Conservation (phyloP, 1,140 invertebrate species). For the Drosophila ercepeae region DNA sequence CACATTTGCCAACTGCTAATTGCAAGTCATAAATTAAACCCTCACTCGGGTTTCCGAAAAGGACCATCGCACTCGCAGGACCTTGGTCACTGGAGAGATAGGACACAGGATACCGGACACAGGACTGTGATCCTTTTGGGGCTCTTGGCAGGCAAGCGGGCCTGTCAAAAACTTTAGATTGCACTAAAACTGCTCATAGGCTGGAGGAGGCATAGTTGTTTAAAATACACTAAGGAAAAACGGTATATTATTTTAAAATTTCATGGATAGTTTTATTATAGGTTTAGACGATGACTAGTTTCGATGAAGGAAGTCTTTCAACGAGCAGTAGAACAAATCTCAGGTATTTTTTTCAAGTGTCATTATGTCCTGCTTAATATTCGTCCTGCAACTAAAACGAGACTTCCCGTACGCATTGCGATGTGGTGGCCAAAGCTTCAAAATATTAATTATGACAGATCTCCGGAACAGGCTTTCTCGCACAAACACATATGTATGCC, state of each 20-base stretch:
- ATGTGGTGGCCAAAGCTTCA: constrained; percentile 63
- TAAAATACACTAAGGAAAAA: constrained; percentile 11
- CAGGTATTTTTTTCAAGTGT: neutral
- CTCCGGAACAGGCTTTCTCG: constrained; percentile 16
- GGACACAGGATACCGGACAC: constrained; percentile 12
- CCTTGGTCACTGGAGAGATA: neutral
- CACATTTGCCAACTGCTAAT: constrained; percentile 78
- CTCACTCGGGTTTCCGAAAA: constrained; percentile 18
- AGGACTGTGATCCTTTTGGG: constrained; percentile 19
- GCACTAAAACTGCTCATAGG: constrained; percentile 50
- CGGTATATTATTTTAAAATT: neutral
- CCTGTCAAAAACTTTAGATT: constrained; percentile 72
- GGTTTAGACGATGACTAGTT: neutral
- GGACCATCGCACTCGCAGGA: constrained; percentile 2
- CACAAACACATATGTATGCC: constrained; percentile 29
- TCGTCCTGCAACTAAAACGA: constrained; percentile 47
- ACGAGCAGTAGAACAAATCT: neutral
- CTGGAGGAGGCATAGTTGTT: constrained; percentile 48
- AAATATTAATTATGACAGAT: constrained; percentile 81
- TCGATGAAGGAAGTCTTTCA: too few relatives aligned
- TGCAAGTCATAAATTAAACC: constrained; percentile 72
- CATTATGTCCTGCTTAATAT: constrained; percentile 61
- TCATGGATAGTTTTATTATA: neutral
- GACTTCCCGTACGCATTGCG: constrained; percentile 50
- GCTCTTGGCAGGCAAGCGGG: constrained; percentile 16